These are phyloP conservation scores for Colius striatus DNA, from an alignment of 2,113 vertebrate species.

Conservation along the genomic window DNA sequence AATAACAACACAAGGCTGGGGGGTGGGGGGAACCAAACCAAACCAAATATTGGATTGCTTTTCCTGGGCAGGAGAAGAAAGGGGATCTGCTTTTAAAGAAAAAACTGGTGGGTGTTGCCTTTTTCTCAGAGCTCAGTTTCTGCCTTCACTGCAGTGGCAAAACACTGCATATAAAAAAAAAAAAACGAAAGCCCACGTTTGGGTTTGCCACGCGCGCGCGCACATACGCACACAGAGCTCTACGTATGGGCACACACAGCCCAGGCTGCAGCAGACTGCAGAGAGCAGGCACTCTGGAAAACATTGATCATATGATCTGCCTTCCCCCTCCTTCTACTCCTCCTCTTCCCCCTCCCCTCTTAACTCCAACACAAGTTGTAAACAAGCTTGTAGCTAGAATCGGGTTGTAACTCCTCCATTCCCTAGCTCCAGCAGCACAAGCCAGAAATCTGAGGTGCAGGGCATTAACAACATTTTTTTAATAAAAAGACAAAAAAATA, in stretches of 20 bases:
- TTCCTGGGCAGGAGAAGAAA: slow-evolving; percentile 1
- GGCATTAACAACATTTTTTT: neutral
- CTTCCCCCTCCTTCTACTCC: slow-evolving; percentile 48
- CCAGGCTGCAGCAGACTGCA: slow-evolving; percentile 70
- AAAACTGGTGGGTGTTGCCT: slow-evolving; percentile 49
- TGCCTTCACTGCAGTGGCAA: slow-evolving; percentile 67
- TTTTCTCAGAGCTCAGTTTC: slow-evolving; percentile 63
- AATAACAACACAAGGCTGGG: neutral
- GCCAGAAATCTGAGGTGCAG: neutral
- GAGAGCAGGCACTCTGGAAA: slow-evolving; percentile 65
- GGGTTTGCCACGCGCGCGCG: neutral
- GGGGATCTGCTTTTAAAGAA: neutral
- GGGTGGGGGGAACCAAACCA: no score
- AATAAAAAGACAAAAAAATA: neutral
- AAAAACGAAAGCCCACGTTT: neutral
- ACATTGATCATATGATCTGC: slow-evolving; percentile 69
- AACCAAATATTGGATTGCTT: neutral
- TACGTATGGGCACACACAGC: slow-evolving; percentile 21
- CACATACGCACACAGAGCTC: neutral
- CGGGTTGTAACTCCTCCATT: slow-evolving; percentile 38
- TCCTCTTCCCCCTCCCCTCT: slow-evolving; percentile 52
- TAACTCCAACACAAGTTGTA: slow-evolving; percentile 69
- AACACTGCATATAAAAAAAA: slow-evolving; percentile 69
- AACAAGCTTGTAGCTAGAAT: slow-evolving; percentile 71
- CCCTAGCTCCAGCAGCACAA: neutral